Percentiles rank a stretch among this genome's conserved stretches.
These are phyloP conservation scores for Megalopta genalis DNA, from an alignment of 1,140 invertebrate genomes.

Conservation along the genomic window DNA sequence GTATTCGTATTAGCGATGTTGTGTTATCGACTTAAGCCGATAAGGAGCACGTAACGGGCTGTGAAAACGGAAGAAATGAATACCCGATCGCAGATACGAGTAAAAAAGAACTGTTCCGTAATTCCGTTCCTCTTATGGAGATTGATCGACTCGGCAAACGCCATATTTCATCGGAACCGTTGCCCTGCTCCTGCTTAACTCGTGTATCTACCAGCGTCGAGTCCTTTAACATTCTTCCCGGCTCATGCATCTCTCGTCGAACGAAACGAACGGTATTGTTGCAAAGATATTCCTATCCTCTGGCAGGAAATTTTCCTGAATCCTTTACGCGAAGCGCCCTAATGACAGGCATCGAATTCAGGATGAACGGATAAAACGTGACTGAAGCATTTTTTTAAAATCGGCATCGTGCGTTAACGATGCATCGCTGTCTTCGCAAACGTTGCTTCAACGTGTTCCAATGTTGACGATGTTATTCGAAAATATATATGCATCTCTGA, in stretches of 20 bases:
- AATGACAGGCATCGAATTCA: too few relatives aligned
- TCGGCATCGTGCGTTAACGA: too few relatives aligned
- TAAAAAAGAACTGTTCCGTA: background rate
- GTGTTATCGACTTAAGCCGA: constrained; percentile 36
- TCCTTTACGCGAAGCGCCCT: too few relatives aligned
- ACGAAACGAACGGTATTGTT: background rate
- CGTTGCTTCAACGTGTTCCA: too few relatives aligned
- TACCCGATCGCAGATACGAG: constrained; percentile 5
- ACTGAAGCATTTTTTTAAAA: too few relatives aligned
- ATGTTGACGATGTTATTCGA: too few relatives aligned
- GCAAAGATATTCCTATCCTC: background rate
- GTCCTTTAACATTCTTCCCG: background rate
- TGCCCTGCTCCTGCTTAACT: background rate
- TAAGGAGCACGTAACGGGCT: constrained; percentile 21
- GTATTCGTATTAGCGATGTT: constrained; percentile 19
- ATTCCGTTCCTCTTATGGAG: constrained; percentile 34
- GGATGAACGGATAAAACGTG: too few relatives aligned
- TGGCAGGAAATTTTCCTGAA: background rate
- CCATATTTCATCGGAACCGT: constrained; percentile 6
- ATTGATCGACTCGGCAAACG: constrained; percentile 29
- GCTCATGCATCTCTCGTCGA: background rate
- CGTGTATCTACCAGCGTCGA: background rate
- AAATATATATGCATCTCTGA: too few relatives aligned
- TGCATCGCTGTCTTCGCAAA: too few relatives aligned
- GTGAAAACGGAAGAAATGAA: constrained; percentile 23